A percentile compares a stretch with the other conserved stretches of the same genome.
Conservation (phyloP, 2,797 vertebrate species). For the Loris lydekkerianus region DNA sequence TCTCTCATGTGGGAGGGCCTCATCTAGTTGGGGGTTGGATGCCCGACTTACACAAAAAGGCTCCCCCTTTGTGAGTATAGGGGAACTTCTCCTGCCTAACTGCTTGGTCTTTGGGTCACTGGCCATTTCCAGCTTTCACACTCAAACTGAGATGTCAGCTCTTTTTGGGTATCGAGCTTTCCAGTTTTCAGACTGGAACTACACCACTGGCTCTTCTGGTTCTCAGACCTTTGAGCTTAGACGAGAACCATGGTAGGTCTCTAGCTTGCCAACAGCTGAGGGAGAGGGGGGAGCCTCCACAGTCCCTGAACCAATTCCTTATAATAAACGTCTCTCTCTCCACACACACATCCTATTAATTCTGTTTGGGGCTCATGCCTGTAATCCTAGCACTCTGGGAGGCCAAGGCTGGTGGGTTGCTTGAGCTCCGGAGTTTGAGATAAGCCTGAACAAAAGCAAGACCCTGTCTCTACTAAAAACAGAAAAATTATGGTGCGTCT, state of each 20-base stretch:
- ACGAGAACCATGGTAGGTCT: background rate
- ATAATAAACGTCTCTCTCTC: background rate
- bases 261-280: too few relatives aligned
- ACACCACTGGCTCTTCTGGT: background rate
- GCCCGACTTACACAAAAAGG: background rate
- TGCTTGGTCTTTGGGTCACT: background rate
- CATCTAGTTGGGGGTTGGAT: background rate
- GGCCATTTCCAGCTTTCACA: background rate
- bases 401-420: too few relatives aligned
- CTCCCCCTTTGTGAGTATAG: background rate
- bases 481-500: too few relatives aligned
- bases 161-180: background rate
- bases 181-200: background rate
- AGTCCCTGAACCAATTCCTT: background rate
- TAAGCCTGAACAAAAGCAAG: too few relatives aligned
- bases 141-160: background rate
- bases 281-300: background rate
- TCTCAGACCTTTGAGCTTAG: background rate
- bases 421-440: too few relatives aligned
- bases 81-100: background rate
- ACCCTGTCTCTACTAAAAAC: too few relatives aligned
- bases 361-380: background rate
- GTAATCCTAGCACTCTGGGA: too few relatives aligned
- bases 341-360: background rate
- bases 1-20: background rate